Evolutionary conservation across 2,797 vertebrate species (phyloP).

Genomic region (Channa striata): DNA sequence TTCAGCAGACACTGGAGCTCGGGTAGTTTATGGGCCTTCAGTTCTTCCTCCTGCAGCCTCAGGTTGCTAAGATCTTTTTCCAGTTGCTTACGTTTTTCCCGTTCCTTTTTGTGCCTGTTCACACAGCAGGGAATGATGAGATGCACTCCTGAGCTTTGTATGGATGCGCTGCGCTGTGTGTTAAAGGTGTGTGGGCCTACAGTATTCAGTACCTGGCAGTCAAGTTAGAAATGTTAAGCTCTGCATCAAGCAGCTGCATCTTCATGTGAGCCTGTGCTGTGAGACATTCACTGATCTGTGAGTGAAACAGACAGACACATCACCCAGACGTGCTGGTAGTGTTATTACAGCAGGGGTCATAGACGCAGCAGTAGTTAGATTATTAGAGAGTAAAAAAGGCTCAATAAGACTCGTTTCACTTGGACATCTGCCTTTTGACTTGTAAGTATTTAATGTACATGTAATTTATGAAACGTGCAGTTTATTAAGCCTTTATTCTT

Average conservation of each 20-base stretch:
- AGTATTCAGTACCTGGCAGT: slow-evolving; percentile 77
- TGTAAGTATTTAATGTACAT: too few relatives aligned
- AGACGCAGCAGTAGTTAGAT: too few relatives aligned
- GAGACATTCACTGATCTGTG: slow-evolving; percentile 37
- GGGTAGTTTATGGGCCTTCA: slow-evolving; percentile 26
- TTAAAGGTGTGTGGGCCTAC: slow-evolving; percentile 16
- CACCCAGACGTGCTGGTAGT: too few relatives aligned
- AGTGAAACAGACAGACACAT: neutral
- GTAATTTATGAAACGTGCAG: too few relatives aligned
- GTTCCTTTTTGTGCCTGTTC: slow-evolving; percentile 43
- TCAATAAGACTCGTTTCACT: too few relatives aligned
- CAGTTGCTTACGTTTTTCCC: neutral
- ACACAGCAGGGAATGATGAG: slow-evolving; percentile 34
- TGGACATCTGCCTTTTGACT: too few relatives aligned
- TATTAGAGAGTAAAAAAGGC: too few relatives aligned
- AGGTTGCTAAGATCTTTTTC: slow-evolving; percentile 41
- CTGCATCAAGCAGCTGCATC: slow-evolving; percentile 59
- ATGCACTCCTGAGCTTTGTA: neutral
- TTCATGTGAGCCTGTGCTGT: slow-evolving; percentile 47
- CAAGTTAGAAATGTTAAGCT: slow-evolving; percentile 76
- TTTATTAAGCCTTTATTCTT: too few relatives aligned
- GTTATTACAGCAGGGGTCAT: too few relatives aligned
- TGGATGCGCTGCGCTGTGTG: neutral
- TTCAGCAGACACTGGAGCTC: slow-evolving; percentile 26
- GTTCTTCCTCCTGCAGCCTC: slow-evolving; percentile 22